Evolutionary conservation across 2,888 invertebrate genomes (phyloP), one percentile per base, ranked within the genome.

Genomic region (Caenorhabditis parvicauda): DNA sequence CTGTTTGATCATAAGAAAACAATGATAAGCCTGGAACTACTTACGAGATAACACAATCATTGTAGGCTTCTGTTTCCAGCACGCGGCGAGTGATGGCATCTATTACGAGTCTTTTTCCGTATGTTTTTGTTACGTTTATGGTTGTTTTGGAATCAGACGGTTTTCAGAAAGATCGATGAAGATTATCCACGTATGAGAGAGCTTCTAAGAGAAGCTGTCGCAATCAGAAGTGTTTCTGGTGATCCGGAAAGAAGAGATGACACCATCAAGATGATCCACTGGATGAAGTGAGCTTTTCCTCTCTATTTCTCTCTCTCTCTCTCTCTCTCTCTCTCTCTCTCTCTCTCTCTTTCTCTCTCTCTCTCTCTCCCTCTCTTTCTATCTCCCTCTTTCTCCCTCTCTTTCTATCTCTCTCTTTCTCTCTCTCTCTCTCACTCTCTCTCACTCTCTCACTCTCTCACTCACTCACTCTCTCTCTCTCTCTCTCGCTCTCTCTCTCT

Each of bases 181-280:
- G 54, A 58, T 35, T 57, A 57, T 21, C 54, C 59, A 14, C 46
- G 60, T 41, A 56, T 54, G 44, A 63, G 61, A 25, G 60, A 65
- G 35, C 17, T 68, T n/a, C 59, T 68, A 4, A 48, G 47, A 4
- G 68, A 91, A 79, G 90, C 89, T 1, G 93, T 95, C 21, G 90
- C 89, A 2, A 95, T 96, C 79, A 89, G 90, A 75, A 93, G 93
- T 14, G 92, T 96, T 14, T 95, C 95, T 24, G 89, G 91, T 79
- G 91, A 90, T 88, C 87, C 89, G 2, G 88, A 90, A 60, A 87
- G 87, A 66, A 87, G 95, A 41, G 83, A 84, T 22, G 93, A 95
- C 66, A 88, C 92, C 66, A 84, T 88, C 17, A 87, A 87, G 70
- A 93, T 95, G 93, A 87, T 92, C 25, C 84, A 91, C 65, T 94